phyloP scores from a whole-genome alignment of 2,113 vertebrate species.

The Aviceda subcristata region DNA sequence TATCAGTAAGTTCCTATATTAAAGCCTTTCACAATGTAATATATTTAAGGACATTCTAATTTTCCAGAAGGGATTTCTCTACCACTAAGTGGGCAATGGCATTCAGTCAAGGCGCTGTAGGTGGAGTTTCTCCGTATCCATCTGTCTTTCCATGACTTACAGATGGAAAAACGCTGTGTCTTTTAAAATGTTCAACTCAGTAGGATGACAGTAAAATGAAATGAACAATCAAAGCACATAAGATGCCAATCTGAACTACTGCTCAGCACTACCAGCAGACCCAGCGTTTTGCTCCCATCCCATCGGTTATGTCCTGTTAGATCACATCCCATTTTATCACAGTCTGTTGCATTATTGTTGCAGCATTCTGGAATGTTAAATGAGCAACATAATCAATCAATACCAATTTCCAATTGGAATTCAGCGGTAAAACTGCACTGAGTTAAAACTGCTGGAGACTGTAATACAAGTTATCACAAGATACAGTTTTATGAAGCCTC shows the following conservation, averaged over 20 bases:
- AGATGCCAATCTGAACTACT: slow-evolving; percentile 31
- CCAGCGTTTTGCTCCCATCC: background rate
- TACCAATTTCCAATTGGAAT: slow-evolving; percentile 15
- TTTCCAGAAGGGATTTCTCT: slow-evolving; percentile 37
- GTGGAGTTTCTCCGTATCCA: slow-evolving; percentile 54
- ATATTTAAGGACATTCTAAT: slow-evolving; percentile 31
- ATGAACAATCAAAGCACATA: slow-evolving; percentile 66
- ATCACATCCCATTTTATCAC: slow-evolving; percentile 50
- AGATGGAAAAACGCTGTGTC: slow-evolving; percentile 53
- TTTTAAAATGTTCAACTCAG: slow-evolving; percentile 59
- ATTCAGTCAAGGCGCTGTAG: slow-evolving; percentile 53
- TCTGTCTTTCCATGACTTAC: slow-evolving; percentile 62
- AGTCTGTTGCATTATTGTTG: slow-evolving; percentile 35
- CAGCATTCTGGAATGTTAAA: slow-evolving; percentile 48
- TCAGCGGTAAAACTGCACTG: background rate
- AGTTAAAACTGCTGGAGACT: background rate
- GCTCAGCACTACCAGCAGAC: slow-evolving; percentile 20
- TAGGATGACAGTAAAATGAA: slow-evolving; percentile 70
- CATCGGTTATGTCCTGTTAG: slow-evolving; percentile 40
- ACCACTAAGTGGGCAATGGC: slow-evolving; percentile 54
- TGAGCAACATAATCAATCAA: slow-evolving; percentile 48
- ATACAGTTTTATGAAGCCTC: background rate
- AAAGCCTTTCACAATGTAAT: background rate
- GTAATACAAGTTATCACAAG: background rate
- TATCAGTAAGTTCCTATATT: slow-evolving; percentile 37